These are phyloP conservation scores for Pelobates fuscus DNA, from an alignment of 2,113 vertebrate genomes.

Conservation along the genomic window DNA sequence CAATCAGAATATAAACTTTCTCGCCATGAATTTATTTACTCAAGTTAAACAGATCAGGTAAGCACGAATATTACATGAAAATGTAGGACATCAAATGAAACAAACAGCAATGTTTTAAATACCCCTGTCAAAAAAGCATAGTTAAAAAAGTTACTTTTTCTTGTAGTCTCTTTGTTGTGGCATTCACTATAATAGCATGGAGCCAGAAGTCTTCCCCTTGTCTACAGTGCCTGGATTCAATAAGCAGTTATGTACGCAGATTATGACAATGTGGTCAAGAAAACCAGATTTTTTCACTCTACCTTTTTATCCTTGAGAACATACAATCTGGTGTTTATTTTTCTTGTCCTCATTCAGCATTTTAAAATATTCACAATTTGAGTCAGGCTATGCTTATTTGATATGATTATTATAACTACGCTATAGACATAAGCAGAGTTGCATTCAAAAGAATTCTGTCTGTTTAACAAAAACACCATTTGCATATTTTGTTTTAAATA, in stretches of 20 bases:
- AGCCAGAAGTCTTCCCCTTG: conserved; percentile 80
- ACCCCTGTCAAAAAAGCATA: conserved; percentile 73
- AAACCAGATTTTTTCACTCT: conserved; percentile 81
- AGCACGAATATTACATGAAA: conserved; percentile 58
- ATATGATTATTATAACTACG: conserved; percentile 60
- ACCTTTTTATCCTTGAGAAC: conserved; percentile 82
- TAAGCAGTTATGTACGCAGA: conserved; percentile 88
- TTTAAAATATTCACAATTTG: conserved; percentile 81
- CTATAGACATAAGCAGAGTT: conserved; percentile 32
- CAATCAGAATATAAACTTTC: conserved; percentile 1
- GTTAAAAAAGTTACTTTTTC: conserved; percentile 80
- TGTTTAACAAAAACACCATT: conserved; percentile 40
- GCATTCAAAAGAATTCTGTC: conserved; percentile 27
- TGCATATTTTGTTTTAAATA: conserved; percentile 34
- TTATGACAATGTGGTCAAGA: conserved; percentile 90
- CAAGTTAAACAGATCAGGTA: conserved; percentile 37
- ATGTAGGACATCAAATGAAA: conserved; percentile 65
- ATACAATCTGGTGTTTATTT: conserved; percentile 83
- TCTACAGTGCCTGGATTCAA: conserved; percentile 92
- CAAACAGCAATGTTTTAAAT: conserved; percentile 73
- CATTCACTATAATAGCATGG: conserved; percentile 81
- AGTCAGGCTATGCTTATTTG: conserved; percentile 75
- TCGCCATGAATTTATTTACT: too few species aligned
- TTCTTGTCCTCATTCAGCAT: conserved; percentile 75
- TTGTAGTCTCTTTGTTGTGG: conserved; percentile 87